Conservation (phyloP, 2,888 invertebrate genomes). For the Kryphioiulus occultus region DNA sequence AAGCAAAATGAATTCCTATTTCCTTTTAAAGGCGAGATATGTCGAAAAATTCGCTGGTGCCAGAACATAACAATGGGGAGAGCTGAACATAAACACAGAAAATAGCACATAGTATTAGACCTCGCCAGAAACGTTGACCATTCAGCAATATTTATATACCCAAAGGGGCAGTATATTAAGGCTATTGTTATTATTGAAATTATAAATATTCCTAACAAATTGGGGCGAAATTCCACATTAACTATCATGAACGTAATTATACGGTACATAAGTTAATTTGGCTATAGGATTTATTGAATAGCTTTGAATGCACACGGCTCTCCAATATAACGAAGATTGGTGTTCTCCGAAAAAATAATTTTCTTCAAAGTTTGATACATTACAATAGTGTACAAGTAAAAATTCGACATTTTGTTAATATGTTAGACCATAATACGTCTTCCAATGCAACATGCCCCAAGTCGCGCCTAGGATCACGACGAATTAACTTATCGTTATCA, state of each 20-base stretch:
- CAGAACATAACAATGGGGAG: not conserved
- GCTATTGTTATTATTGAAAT: not conserved
- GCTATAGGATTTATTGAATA: not conserved
- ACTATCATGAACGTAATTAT: not conserved
- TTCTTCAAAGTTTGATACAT: not conserved
- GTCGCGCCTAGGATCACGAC: not conserved
- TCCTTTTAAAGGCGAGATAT: conserved; percentile 8
- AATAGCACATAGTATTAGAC: too few relatives aligned
- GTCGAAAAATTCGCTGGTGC: not conserved
- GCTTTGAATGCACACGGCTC: not conserved
- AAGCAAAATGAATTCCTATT: conserved; percentile 6
- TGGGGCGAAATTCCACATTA: not conserved
- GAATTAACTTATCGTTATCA: conserved; percentile 6
- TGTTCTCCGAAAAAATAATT: too few relatives aligned
- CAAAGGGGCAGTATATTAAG: not conserved
- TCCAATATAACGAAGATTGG: not conserved
- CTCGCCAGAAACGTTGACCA: not conserved
- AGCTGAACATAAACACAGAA: not conserved
- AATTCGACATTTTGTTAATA: not conserved
- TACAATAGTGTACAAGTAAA: not conserved
- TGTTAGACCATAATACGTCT: not conserved
- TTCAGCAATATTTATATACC: not conserved
- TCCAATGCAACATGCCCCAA: not conserved
- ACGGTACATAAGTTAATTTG: too few relatives aligned
- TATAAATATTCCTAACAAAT: not conserved